Conservation (phyloP, 1,140 invertebrate genomes). For the Phocides pigmalion region DNA sequence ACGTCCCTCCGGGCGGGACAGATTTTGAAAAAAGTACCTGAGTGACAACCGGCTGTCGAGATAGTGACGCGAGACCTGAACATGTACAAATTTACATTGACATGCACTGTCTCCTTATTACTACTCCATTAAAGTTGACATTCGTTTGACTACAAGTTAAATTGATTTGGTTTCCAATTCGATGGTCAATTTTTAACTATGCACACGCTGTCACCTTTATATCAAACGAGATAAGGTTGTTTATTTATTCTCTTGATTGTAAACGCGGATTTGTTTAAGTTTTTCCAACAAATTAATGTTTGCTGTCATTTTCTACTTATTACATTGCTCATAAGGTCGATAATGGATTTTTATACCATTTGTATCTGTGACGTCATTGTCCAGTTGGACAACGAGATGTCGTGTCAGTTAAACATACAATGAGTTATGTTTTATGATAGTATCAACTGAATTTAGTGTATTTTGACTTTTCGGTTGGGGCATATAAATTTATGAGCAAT, state of each 20-base stretch:
- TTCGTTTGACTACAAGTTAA: not conserved
- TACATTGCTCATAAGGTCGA: constrained; percentile 18
- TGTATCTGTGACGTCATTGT: constrained; percentile 34
- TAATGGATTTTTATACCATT: constrained; percentile 5
- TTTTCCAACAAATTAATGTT: constrained; percentile 34
- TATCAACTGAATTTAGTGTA: constrained; percentile 40
- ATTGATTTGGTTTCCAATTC: constrained; percentile 24
- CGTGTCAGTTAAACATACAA: constrained; percentile 42
- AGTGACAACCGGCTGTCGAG: constrained; percentile 51
- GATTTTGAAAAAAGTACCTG: constrained; percentile 48
- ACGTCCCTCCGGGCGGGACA: constrained; percentile 41
- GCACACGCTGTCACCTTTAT: constrained; percentile 30
- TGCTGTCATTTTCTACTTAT: constrained; percentile 31
- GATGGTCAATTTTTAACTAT: constrained; percentile 32
- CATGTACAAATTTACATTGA: constrained; percentile 34
- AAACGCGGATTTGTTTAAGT: constrained; percentile 33
- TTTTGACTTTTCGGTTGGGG: constrained; percentile 34
- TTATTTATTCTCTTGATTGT: constrained; percentile 4
- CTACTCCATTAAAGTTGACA: constrained; percentile 17
- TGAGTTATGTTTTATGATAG: constrained; percentile 49
- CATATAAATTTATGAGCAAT: constrained; percentile 1
- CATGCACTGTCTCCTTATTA: constrained; percentile 5
- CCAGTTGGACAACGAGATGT: constrained; percentile 43
- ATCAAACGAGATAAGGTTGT: constrained; percentile 10
- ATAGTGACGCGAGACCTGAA: constrained; percentile 47